phyloP scores from a whole-genome alignment of 2,113 vertebrate genomes.

The Urocolius indicus region DNA sequence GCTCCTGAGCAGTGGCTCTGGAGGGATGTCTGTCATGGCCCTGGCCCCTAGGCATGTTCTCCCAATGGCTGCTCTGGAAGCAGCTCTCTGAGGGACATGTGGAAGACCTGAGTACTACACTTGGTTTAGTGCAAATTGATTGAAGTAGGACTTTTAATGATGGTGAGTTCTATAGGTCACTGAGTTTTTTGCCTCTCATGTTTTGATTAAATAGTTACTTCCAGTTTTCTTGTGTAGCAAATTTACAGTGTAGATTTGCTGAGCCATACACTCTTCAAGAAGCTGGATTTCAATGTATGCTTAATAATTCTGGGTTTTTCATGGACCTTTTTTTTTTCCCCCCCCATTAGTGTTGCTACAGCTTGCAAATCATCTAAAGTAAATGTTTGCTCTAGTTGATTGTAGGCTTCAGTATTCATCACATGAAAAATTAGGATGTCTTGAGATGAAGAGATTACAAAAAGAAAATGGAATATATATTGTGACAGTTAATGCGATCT shows the following conservation, averaged over 20 bases:
- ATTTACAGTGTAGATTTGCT: background rate
- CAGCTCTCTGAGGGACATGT: rapidly evolving
- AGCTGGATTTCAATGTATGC: background rate
- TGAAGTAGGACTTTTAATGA: background rate
- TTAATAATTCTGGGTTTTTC: background rate
- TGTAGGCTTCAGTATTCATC: conserved; percentile 4
- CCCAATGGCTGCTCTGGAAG: background rate
- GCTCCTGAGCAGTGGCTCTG: background rate
- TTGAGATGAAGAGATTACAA: background rate
- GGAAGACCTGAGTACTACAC: rapidly evolving
- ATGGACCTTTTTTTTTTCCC: conserved; percentile 37
- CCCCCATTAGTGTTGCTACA: conserved; percentile 38
- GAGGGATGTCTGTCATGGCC: background rate
- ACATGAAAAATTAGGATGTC: background rate
- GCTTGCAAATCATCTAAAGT: conserved; percentile 40
- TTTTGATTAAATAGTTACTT: background rate
- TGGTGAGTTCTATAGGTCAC: background rate
- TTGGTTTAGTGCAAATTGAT: background rate
- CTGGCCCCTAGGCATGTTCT: background rate
- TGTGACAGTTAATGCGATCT: background rate
- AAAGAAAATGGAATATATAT: background rate
- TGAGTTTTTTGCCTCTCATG: background rate
- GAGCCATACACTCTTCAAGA: conserved; percentile 18
- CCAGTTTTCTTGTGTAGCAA: conserved; percentile 11
- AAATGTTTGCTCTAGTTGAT: conserved; percentile 21